Conservation (phyloP, 2,113 vertebrate genomes). For the Myrmecobius fasciatus region DNA sequence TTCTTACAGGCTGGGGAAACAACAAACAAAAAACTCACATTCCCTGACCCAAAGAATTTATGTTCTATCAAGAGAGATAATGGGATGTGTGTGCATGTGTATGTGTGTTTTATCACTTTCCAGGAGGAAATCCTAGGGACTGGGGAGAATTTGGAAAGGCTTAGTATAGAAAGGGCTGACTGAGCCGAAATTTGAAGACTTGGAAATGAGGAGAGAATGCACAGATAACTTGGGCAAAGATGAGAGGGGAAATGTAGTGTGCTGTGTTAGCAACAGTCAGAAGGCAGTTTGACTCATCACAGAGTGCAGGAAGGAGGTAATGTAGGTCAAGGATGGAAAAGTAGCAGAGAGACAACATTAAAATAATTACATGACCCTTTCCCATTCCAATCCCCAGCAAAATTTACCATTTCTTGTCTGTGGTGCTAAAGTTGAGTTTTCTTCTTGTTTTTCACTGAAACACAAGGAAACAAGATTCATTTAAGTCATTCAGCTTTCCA, state of each 20-base stretch:
- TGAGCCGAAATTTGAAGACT: neutral
- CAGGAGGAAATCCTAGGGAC: no score
- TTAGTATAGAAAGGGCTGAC: neutral
- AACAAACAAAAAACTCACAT: no score
- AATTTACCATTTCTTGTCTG: constrained; percentile 85
- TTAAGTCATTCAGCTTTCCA: constrained; percentile 34
- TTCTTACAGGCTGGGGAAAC: no score
- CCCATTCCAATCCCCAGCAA: constrained; percentile 30
- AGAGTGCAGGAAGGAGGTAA: neutral
- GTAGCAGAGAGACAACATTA: neutral
- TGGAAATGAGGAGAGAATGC: neutral
- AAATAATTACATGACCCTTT: neutral
- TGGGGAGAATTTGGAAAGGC: neutral
- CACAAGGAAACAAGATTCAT: constrained; percentile 53
- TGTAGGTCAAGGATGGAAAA: constrained; percentile 27
- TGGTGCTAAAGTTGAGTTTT: constrained; percentile 78
- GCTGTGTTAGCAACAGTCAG: neutral
- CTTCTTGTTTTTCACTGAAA: constrained; percentile 86
- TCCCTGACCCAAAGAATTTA: no score
- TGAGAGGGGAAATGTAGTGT: neutral
- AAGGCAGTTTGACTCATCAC: neutral
- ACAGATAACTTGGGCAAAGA: neutral
- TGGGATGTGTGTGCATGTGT: no score
- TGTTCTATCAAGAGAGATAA: no score
- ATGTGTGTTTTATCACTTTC: neutral